Evolutionary conservation across 2,888 invertebrate genomes (phyloP).

Genomic region (Toxonevra muliebris): DNA sequence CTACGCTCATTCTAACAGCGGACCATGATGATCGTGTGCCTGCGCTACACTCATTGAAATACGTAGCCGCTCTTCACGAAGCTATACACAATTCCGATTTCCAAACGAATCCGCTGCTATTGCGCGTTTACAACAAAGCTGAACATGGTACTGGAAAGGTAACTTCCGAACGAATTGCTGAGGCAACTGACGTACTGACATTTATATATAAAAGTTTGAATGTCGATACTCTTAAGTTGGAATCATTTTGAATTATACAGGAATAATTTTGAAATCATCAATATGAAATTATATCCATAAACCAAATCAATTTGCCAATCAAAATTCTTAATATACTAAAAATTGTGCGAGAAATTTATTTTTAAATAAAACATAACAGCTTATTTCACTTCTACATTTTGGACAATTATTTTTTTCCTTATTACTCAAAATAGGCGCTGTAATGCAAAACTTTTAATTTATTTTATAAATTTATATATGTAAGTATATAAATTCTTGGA

Average conservation of each 20-base stretch:
- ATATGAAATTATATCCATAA: too few relatives aligned
- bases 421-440: too few relatives aligned
- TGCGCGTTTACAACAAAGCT: conserved; percentile 92
- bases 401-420: too few relatives aligned
- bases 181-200: conserved; percentile 85
- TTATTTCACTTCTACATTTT: too few relatives aligned
- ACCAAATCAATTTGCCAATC: too few relatives aligned
- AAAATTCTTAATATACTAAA: too few relatives aligned
- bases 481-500: too few relatives aligned
- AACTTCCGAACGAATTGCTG: conserved; percentile 95
- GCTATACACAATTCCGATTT: conserved; percentile 69
- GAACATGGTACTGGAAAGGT: conserved; percentile 98
- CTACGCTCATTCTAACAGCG: conserved; percentile 91
- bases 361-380: too few relatives aligned
- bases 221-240: conserved; percentile 57
- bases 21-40: conserved; percentile 99
- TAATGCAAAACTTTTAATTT: too few relatives aligned
- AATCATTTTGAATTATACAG: conserved; percentile 33
- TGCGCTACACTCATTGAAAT: conserved; percentile 95
- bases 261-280: too few relatives aligned
- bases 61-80: conserved; percentile 89
- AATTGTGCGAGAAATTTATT: too few relatives aligned
- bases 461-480: too few relatives aligned
- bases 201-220: conserved; percentile 62
- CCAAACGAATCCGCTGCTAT: conserved; percentile 87